Conservation (phyloP, 2,888 invertebrate species). For the Atethmia centrago region DNA sequence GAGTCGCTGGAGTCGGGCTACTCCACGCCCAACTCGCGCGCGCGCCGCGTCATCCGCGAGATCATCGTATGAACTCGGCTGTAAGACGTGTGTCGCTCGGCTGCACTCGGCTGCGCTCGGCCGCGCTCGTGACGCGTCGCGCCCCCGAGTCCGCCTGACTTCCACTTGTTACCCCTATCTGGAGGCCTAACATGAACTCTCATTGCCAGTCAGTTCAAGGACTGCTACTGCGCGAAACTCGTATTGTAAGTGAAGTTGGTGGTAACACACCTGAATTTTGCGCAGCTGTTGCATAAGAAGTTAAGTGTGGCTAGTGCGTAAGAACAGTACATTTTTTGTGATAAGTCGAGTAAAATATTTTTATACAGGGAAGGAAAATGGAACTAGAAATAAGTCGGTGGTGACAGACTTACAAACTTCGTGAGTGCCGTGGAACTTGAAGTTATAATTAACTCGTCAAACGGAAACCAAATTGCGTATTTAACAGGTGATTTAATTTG, state of each 20-base stretch:
- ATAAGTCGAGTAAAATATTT: slow-evolving; percentile 64
- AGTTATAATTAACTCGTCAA: slow-evolving; percentile 46
- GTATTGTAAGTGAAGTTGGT: slow-evolving; percentile 31
- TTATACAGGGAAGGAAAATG: slow-evolving; percentile 65
- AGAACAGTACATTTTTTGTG: slow-evolving; percentile 56
- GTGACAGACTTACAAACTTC: slow-evolving; percentile 50
- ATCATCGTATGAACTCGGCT: slow-evolving; percentile 94
- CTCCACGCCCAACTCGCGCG: slow-evolving; percentile 98
- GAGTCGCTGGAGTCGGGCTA: slow-evolving; percentile 98
- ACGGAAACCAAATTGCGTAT: slow-evolving; percentile 48
- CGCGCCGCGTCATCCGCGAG: slow-evolving; percentile 97
- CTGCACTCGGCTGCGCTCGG: slow-evolving; percentile 30
- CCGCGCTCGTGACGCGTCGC: slow-evolving; percentile 23
- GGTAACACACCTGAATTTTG: slow-evolving; percentile 23
- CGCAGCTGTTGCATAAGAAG: slow-evolving; percentile 52
- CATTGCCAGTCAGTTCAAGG: slow-evolving; percentile 29
- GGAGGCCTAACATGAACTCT: slow-evolving; percentile 42
- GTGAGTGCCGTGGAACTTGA: slow-evolving; percentile 50
- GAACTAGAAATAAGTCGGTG: slow-evolving; percentile 47
- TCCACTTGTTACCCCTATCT: slow-evolving; percentile 47
- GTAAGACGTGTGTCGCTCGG: slow-evolving; percentile 50
- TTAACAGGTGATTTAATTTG: slow-evolving; percentile 46
- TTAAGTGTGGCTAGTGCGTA: slow-evolving; percentile 56
- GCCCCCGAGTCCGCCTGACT: slow-evolving; percentile 31
- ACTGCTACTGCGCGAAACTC: slow-evolving; percentile 23